A percentile compares a stretch with the other conserved stretches of the same genome.
Conservation (phyloP, 1,140 invertebrate genomes). For the Zaprionus inermis region DNA sequence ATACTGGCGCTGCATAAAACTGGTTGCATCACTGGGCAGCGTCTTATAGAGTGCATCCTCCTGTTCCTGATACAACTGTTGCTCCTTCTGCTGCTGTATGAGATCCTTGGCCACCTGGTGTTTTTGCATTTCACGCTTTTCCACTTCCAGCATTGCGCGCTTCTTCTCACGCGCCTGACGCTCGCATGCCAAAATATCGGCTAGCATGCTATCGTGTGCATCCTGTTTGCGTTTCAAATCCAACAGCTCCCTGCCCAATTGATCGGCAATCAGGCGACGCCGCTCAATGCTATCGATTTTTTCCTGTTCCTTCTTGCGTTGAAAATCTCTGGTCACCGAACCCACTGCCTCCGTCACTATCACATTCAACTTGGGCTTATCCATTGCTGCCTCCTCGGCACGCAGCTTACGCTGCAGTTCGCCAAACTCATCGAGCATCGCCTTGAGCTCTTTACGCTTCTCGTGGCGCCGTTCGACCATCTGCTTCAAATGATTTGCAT, state of each 20-base stretch:
- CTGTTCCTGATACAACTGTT: slow-evolving; percentile 47
- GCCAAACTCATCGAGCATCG: slow-evolving; percentile 40
- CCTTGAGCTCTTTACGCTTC: slow-evolving; percentile 37
- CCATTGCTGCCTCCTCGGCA: not conserved
- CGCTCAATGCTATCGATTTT: slow-evolving; percentile 23
- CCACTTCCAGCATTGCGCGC: slow-evolving; percentile 14
- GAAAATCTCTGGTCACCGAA: slow-evolving; percentile 27
- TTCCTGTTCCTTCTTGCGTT: slow-evolving; percentile 8
- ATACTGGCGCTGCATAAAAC: slow-evolving; percentile 63
- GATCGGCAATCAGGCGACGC: slow-evolving; percentile 39
- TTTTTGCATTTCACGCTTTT: slow-evolving; percentile 32
- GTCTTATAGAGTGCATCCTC: slow-evolving; percentile 14
- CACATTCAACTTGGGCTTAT: slow-evolving; percentile 26
- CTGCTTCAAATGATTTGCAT: slow-evolving; percentile 19
- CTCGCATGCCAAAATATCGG: slow-evolving; percentile 52
- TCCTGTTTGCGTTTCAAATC: slow-evolving; percentile 43
- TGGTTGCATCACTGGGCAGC: slow-evolving; percentile 39
- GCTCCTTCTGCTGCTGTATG: slow-evolving; percentile 48
- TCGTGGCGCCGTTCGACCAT: not conserved
- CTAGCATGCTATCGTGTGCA: slow-evolving; percentile 51
- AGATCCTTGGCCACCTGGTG: slow-evolving; percentile 50
- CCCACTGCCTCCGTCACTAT: slow-evolving; percentile 55
- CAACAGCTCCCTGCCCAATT: slow-evolving; percentile 38
- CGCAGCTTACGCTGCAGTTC: slow-evolving; percentile 19
- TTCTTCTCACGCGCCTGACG: slow-evolving; percentile 44